Conservation (phyloP, 1,140 invertebrate genomes). For the Archivesica marissinica region DNA sequence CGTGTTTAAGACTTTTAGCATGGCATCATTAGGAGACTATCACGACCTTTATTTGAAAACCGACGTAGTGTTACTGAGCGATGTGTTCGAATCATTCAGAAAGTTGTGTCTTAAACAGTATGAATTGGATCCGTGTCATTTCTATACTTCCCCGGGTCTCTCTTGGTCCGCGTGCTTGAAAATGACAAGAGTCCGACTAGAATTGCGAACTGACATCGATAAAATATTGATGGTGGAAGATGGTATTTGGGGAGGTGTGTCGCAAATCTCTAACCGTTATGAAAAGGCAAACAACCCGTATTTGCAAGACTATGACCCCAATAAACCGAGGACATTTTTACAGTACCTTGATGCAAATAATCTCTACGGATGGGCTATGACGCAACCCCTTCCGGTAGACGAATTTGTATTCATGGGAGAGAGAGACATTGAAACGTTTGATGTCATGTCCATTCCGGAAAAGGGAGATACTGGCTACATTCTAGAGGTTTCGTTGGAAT, state of each 20-base stretch:
- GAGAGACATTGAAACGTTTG: slow-evolving; percentile 77
- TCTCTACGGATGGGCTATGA: slow-evolving; percentile 70
- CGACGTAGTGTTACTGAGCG: slow-evolving; percentile 56
- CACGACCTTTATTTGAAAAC: slow-evolving; percentile 65
- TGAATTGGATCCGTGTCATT: slow-evolving; percentile 73
- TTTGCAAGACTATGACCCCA: slow-evolving; percentile 59
- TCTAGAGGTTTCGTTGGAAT: slow-evolving; percentile 83
- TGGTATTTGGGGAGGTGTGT: slow-evolving; percentile 72
- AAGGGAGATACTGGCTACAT: slow-evolving; percentile 84
- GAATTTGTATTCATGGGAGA: background rate
- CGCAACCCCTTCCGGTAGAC: slow-evolving; percentile 21
- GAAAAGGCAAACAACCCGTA: slow-evolving; percentile 70
- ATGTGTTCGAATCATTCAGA: slow-evolving; percentile 63
- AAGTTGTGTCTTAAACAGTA: slow-evolving; percentile 28
- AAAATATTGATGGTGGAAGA: slow-evolving; percentile 74
- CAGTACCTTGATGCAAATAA: too few species aligned
- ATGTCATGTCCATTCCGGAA: slow-evolving; percentile 73
- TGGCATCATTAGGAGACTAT: slow-evolving; percentile 32
- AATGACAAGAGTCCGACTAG: slow-evolving; percentile 64
- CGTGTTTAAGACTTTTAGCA: slow-evolving; percentile 5
- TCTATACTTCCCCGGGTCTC: slow-evolving; percentile 73
- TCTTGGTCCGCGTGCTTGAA: slow-evolving; percentile 71
- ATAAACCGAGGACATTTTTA: slow-evolving; percentile 65
- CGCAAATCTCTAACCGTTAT: slow-evolving; percentile 64
- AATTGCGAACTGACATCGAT: slow-evolving; percentile 69